phyloP scores from a whole-genome alignment of 30 jellyfish, hydroid and myxozoan species.

The Pseudorhiza aurosa region DNA sequence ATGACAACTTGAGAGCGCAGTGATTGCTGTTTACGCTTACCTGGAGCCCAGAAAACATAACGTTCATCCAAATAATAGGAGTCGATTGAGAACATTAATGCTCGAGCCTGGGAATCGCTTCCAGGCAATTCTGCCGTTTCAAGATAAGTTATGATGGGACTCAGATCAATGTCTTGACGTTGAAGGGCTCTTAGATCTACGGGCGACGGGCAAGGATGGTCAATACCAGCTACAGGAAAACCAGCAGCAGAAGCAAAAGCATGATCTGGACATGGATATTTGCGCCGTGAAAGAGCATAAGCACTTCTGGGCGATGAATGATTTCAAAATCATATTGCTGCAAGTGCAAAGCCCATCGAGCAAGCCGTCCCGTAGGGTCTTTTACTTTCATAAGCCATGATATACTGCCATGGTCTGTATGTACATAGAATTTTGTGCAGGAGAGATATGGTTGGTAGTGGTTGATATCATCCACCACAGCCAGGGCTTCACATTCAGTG shows the following conservation, averaged over 20 bases:
- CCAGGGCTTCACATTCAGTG: slow-evolving; percentile 56
- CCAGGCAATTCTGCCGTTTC: slow-evolving; percentile 8
- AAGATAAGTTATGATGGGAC: slow-evolving; percentile 2
- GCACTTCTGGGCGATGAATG: slow-evolving; percentile 35
- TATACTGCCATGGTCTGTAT: slow-evolving; percentile 47
- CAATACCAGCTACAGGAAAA: background rate
- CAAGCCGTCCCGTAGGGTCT: slow-evolving; percentile 28
- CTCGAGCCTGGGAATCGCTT: slow-evolving; percentile 2
- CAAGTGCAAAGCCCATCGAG: slow-evolving; percentile 9
- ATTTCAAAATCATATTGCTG: slow-evolving; percentile 44
- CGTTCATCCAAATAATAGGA: slow-evolving; percentile 14
- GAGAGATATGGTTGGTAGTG: slow-evolving; percentile 32
- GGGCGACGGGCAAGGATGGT: background rate
- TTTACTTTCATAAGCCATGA: slow-evolving; percentile 40
- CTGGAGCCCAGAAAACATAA: slow-evolving; percentile 46
- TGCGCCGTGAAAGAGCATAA: slow-evolving; percentile 18
- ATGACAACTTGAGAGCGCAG: slow-evolving; percentile 33
- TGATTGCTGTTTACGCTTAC: slow-evolving; percentile 4
- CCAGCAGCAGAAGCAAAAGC: background rate
- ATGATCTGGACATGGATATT: background rate
- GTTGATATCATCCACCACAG: slow-evolving; percentile 50
- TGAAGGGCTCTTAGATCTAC: background rate
- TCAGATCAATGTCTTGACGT: slow-evolving; percentile 15
- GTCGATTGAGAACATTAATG: slow-evolving; percentile 14
- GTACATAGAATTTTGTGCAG: slow-evolving; percentile 14